Conservation (phyloP, 2,797 vertebrate genomes). For the Labroides dimidiatus region DNA sequence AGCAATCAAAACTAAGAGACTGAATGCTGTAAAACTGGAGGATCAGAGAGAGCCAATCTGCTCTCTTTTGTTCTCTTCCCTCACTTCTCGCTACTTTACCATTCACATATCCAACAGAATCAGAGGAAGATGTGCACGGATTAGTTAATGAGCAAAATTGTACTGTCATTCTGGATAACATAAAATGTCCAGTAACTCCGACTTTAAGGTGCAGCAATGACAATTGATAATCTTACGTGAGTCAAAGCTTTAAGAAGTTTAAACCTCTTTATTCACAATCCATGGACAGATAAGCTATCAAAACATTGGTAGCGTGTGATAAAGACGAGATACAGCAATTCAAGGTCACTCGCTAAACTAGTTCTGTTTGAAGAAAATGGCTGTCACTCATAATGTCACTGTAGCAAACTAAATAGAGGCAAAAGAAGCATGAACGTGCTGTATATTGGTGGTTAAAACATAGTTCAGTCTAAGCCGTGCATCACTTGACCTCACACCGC, state of each 20-base stretch:
- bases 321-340: slow-evolving; percentile 33
- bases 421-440: neutral
- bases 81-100: slow-evolving; percentile 14
- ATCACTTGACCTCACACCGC: slow-evolving; percentile 30
- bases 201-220: slow-evolving; percentile 18
- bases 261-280: slow-evolving; percentile 35
- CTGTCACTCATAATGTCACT: neutral
- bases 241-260: slow-evolving; percentile 18
- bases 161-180: slow-evolving; percentile 14
- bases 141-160: neutral
- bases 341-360: slow-evolving; percentile 5
- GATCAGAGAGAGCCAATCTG: slow-evolving; percentile 29
- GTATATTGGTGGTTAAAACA: neutral
- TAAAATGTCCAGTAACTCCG: neutral
- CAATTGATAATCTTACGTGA: slow-evolving; percentile 24
- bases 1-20: slow-evolving; percentile 18
- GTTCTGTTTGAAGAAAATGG: slow-evolving; percentile 6
- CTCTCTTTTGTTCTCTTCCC: slow-evolving; percentile 28
- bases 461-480: neutral
- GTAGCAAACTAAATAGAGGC: neutral
- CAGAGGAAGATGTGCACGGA: neutral
- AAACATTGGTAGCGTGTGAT: slow-evolving; percentile 32
- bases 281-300: slow-evolving; percentile 34
- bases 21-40: slow-evolving; percentile 27
- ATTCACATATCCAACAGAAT: slow-evolving; percentile 3